Conservation (phyloP, 1,140 invertebrate species). For the Nephotettix cincticeps region DNA sequence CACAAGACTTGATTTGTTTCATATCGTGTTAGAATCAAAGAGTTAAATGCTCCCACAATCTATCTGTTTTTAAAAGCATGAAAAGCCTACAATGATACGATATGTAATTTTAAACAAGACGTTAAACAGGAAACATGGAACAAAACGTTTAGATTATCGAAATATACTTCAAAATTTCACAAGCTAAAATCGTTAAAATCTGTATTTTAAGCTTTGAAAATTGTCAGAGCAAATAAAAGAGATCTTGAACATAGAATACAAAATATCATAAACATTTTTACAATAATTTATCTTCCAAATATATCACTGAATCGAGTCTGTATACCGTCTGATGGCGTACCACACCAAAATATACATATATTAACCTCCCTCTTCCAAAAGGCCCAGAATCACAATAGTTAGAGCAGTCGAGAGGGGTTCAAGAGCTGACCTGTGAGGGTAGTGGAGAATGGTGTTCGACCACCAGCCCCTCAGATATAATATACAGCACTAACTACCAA, state of each 20-base stretch:
- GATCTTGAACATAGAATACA: conserved; percentile 5
- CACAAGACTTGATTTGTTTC: conserved; percentile 16
- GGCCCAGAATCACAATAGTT: conserved; percentile 15
- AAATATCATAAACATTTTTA: conserved; percentile 15
- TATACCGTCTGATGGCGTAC: background rate
- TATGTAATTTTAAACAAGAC: conserved; percentile 23
- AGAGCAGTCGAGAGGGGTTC: background rate
- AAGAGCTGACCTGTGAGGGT: background rate
- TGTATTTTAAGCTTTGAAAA: background rate
- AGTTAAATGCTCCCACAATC: conserved; percentile 18
- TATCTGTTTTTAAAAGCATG: background rate
- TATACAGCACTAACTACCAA: background rate
- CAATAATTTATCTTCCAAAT: background rate
- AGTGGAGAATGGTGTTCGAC: background rate
- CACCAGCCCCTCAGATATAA: background rate
- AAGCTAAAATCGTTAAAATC: background rate
- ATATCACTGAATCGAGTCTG: background rate
- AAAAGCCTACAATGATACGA: conserved; percentile 15
- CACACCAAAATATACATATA: conserved; percentile 10
- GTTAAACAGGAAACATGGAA: background rate
- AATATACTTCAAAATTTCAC: background rate
- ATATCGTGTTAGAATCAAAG: conserved; percentile 24
- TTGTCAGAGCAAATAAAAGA: conserved; percentile 17
- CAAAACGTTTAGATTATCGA: too few relatives aligned
- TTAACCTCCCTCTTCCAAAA: conserved; percentile 10